These are phyloP conservation scores for Lobophora halterata DNA, from an alignment of 2,888 invertebrate genomes.

Conservation along the genomic window DNA sequence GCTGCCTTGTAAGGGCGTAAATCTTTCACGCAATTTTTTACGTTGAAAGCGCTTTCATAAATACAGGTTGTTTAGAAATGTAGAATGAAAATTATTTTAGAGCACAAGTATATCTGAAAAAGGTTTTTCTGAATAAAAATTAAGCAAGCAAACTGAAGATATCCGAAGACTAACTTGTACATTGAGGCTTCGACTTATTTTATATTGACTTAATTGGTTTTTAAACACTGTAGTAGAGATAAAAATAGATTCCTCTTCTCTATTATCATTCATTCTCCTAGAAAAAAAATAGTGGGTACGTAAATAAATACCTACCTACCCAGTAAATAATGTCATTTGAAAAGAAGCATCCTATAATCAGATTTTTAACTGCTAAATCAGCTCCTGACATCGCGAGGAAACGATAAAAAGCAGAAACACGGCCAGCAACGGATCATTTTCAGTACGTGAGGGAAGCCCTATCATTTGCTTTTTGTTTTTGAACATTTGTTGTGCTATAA, in stretches of 20 bases:
- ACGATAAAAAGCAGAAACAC: slow-evolving; percentile 13
- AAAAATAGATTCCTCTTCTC: no score
- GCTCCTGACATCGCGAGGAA: slow-evolving; percentile 17
- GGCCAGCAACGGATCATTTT: slow-evolving; percentile 9
- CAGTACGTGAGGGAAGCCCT: slow-evolving; percentile 8
- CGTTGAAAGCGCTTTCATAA: slow-evolving; percentile 35
- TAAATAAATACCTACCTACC: no score
- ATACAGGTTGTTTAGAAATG: slow-evolving; percentile 45
- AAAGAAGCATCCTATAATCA: slow-evolving; percentile 29
- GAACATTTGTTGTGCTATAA: slow-evolving; percentile 2
- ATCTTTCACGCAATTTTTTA: slow-evolving; percentile 53
- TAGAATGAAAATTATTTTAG: no score
- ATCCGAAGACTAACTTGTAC: no score
- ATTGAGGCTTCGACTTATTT: no score
- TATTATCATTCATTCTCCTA: no score
- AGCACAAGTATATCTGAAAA: no score
- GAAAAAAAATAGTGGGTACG: no score
- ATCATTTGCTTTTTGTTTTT: neutral
- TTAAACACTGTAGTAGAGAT: no score
- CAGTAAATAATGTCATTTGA: neutral
- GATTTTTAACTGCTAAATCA: slow-evolving; percentile 16
- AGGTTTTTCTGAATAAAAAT: neutral
- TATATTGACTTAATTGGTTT: no score
- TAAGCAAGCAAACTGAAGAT: no score
- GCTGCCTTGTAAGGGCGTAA: slow-evolving; percentile 50